Evolutionary conservation across 2,113 vertebrate species (phyloP), one percentile per base, ranked within the genome.

Genomic region (Synchiropus splendidus): DNA sequence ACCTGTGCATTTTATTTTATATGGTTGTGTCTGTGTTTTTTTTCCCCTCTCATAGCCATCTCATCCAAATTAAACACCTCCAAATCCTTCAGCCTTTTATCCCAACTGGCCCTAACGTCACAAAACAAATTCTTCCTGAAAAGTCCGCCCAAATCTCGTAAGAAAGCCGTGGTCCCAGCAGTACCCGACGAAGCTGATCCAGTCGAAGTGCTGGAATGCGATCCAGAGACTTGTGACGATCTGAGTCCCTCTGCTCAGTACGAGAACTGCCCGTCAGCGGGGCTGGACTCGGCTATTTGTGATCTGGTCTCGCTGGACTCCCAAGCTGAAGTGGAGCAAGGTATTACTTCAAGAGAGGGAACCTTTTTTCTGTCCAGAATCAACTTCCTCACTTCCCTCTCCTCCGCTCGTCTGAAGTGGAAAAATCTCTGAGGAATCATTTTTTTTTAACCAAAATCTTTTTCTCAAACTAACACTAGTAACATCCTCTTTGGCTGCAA

Each of bases 41-140:
- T 16, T 58, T 62, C 54, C 36, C 56, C 64, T 68, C 81, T 58
- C 69, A 73, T 89, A 92, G 91, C 89, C 67, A 78, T 79, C 61
- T 83, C 85, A 68, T 72, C 54, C 14, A 70, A 79, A 36, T 64
- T 70, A 85, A 79, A 79, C 72, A 79, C 85, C 37, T 83, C 83
- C 71, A 89, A 85, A 83, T 89, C 71, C 34, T 41, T 84, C 70
- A 84, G 86, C 75, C 84, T 90, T 67, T 84, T 92, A 52, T 89
- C 90, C 70, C 83, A 84, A 49, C 88, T 94, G 30, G 86, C 89
- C 45, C 80, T 94, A 10, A 48, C 81, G 27, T 84, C 91, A 39
- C 75, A 80, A 76, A 76, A 36, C 67, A 87, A 84, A 64, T 70
- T 85, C 77, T 85, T 82, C 42, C 69, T 78, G 58, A 80, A 80